These are phyloP conservation scores for Coelogynopora nodosa DNA, from an alignment of 2,888 invertebrate species.

Conservation along the genomic window DNA sequence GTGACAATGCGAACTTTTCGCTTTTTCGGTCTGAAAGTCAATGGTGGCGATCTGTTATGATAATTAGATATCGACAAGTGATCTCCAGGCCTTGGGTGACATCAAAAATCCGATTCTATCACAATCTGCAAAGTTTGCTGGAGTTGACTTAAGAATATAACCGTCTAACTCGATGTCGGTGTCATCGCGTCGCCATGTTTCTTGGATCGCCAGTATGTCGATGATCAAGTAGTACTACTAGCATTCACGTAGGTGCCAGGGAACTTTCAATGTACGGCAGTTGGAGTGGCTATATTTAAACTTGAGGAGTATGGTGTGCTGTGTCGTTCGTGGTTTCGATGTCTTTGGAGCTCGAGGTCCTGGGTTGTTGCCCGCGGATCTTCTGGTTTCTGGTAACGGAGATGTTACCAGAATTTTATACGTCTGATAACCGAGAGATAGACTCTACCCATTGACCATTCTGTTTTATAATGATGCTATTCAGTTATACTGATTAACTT, in stretches of 20 bases:
- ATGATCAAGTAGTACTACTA: too few species aligned
- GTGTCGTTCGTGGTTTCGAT: neutral
- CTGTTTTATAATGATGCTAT: too few species aligned
- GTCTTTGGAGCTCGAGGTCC: neutral
- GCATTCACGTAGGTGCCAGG: conserved; percentile 4
- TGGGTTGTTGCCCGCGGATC: neutral
- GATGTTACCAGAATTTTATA: too few species aligned
- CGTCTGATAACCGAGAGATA: too few species aligned
- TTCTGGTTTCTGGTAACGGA: conserved; percentile 1
- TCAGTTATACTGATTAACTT: too few species aligned
- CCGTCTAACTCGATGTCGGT: neutral
- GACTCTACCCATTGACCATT: too few species aligned
- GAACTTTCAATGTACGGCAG: neutral
- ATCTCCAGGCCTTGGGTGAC: neutral
- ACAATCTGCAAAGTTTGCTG: neutral
- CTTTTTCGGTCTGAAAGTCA: neutral
- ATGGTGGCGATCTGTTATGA: neutral
- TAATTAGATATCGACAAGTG: neutral
- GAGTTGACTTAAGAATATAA: neutral
- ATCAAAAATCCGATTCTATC: neutral
- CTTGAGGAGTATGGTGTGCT: neutral
- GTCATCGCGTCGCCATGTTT: neutral
- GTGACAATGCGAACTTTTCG: neutral
- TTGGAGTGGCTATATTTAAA: neutral
- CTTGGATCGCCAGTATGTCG: neutral